phyloP scores from a whole-genome alignment of 2,113 vertebrate genomes.

The Sinocyclocheilus rhinocerous region DNA sequence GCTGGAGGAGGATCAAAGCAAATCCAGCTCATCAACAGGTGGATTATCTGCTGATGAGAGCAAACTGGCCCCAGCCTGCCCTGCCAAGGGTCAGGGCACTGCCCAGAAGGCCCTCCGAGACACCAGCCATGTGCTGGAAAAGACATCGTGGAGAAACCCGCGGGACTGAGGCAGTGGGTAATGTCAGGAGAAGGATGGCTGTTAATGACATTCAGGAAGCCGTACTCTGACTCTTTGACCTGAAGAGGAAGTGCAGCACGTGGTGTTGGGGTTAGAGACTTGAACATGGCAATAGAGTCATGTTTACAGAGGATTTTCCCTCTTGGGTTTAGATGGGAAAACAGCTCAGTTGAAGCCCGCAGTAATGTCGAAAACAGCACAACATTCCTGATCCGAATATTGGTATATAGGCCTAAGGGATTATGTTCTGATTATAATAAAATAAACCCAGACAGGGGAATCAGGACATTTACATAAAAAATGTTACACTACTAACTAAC shows the following conservation, averaged over 20 bases:
- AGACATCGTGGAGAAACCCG: slow-evolving; percentile 65
- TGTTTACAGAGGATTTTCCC: not conserved
- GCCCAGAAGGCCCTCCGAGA: slow-evolving; percentile 64
- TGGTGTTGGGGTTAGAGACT: not conserved
- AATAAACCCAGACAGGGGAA: not conserved
- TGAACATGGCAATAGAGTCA: not conserved
- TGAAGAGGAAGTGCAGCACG: not conserved
- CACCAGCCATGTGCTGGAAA: slow-evolving; percentile 67
- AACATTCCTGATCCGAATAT: not conserved
- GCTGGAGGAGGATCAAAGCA: slow-evolving; percentile 70
- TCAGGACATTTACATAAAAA: not conserved
- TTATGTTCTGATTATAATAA: not conserved
- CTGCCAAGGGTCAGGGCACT: slow-evolving; percentile 59
- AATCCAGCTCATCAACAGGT: slow-evolving; percentile 63
- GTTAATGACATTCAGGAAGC: slow-evolving; percentile 66
- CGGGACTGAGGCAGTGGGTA: slow-evolving; percentile 37
- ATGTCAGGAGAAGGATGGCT: slow-evolving; percentile 64
- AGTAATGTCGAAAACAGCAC: not conserved
- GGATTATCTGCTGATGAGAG: slow-evolving; percentile 68
- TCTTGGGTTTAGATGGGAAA: not conserved
- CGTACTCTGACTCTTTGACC: slow-evolving; percentile 50
- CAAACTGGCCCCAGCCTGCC: slow-evolving; percentile 56
- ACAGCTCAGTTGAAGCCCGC: not conserved
- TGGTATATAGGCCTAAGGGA: not conserved
- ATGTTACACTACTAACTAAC: not conserved